Evolutionary conservation across 2,797 vertebrate species (phyloP).

Genomic region (Crax fasciolata): DNA sequence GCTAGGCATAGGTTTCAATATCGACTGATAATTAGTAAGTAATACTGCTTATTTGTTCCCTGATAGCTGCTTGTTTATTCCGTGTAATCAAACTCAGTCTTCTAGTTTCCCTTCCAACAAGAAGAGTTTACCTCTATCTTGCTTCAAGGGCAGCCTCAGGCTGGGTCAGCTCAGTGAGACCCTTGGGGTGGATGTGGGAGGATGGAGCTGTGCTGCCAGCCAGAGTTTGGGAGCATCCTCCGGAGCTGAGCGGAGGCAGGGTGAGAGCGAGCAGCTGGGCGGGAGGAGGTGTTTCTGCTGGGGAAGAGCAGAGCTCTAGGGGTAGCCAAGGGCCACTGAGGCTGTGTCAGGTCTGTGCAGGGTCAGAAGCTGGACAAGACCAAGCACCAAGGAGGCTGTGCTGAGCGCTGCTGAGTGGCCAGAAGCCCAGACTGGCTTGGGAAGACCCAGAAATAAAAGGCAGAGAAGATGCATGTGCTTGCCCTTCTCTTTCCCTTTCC

Average conservation of each 20-base stretch:
- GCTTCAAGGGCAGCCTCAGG: too few relatives aligned
- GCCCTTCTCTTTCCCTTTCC: not conserved
- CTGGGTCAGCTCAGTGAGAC: not conserved
- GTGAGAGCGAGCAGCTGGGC: not conserved
- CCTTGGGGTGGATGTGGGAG: not conserved
- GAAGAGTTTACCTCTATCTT: not conserved
- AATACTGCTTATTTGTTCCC: not conserved
- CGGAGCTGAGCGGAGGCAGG: too few relatives aligned
- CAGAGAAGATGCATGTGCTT: not conserved
- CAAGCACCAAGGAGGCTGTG: not conserved
- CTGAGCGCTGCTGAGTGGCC: not conserved
- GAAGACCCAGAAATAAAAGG: not conserved
- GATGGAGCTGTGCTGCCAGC: not conserved
- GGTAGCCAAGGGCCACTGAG: not conserved
- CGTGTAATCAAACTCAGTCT: not conserved
- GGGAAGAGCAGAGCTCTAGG: not conserved
- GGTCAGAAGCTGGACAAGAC: rapidly evolving
- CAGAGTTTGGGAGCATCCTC: not conserved
- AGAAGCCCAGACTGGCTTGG: not conserved
- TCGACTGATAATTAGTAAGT: not conserved
- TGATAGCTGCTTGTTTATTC: not conserved
- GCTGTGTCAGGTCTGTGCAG: not conserved
- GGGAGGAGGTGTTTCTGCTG: too few relatives aligned
- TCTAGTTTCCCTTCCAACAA: not conserved
- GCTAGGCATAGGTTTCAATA: not conserved